phyloP scores from a whole-genome alignment of 2,888 invertebrate genomes.

The Shargacucullia verbasci region DNA sequence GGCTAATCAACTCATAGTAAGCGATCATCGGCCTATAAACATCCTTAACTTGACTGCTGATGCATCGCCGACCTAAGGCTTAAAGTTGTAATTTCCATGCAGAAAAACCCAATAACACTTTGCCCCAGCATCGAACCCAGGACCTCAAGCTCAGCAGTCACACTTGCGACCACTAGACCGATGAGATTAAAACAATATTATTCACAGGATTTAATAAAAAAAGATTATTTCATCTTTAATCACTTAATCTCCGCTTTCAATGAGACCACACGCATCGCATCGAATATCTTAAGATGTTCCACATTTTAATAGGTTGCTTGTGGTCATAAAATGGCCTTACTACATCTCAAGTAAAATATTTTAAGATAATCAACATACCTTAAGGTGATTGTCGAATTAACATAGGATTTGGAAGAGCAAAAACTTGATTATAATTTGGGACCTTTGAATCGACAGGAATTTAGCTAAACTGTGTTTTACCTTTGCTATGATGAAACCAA shows the following conservation, averaged over 20 bases:
- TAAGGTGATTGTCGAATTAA: slow-evolving; percentile 16
- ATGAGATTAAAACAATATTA: too few relatives aligned
- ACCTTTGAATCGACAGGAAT: slow-evolving; percentile 26
- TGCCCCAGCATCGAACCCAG: too few relatives aligned
- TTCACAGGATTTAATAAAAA: too few relatives aligned
- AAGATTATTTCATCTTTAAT: too few relatives aligned
- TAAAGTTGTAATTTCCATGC: too few relatives aligned
- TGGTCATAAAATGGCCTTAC: slow-evolving; percentile 51
- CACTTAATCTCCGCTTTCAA: slow-evolving; percentile 42
- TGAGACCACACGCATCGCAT: slow-evolving; percentile 44
- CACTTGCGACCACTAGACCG: too few relatives aligned
- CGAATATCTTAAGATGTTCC: slow-evolving; percentile 59
- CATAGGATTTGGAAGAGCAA: slow-evolving; percentile 37
- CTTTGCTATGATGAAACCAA: slow-evolving; percentile 35
- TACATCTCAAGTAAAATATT: not conserved
- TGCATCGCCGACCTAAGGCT: too few relatives aligned
- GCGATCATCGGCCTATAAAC: too few relatives aligned
- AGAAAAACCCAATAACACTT: too few relatives aligned
- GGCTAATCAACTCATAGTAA: too few relatives aligned
- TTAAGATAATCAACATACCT: slow-evolving; percentile 24
- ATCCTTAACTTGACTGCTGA: too few relatives aligned
- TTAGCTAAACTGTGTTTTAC: slow-evolving; percentile 21
- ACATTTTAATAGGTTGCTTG: slow-evolving; percentile 60
- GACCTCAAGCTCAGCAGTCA: too few relatives aligned
- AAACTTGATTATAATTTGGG: slow-evolving; percentile 33